Conservation (phyloP, 2,797 vertebrate genomes). For the Crocodylus rhombifer region DNA sequence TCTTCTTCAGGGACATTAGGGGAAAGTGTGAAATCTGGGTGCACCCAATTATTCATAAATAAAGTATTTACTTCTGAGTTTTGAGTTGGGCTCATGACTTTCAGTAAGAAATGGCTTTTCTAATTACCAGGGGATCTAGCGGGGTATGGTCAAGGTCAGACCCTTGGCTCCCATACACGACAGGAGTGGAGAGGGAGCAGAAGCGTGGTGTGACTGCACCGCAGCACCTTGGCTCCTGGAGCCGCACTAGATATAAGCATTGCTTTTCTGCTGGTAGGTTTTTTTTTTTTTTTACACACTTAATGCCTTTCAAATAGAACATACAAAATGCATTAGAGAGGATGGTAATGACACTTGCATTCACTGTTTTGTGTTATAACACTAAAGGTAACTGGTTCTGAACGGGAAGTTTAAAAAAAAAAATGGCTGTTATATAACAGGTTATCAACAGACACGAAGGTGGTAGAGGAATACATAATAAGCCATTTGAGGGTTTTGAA, state of each 20-base stretch:
- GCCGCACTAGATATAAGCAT: not conserved
- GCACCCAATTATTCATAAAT: not conserved
- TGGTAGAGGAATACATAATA: not conserved
- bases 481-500: not conserved
- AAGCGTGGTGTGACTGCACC: no score
- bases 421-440: not conserved
- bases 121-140: not conserved
- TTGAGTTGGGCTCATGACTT: not conserved
- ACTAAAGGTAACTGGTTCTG: not conserved
- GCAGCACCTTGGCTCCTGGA: not conserved
- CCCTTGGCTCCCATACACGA: no score
- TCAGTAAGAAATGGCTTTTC: not conserved
- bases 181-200: no score
- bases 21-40: not conserved
- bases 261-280: not conserved
- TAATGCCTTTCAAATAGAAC: not conserved
- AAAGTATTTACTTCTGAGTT: not conserved
- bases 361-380: not conserved
- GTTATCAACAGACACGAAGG: not conserved
- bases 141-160: no score
- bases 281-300: not conserved
- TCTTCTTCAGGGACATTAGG: no score
- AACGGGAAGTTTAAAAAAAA: not conserved
- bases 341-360: not conserved
- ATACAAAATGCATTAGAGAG: not conserved